These are phyloP conservation scores for Eumeta japonica DNA, from an alignment of 1,140 invertebrate species.

Conservation along the genomic window DNA sequence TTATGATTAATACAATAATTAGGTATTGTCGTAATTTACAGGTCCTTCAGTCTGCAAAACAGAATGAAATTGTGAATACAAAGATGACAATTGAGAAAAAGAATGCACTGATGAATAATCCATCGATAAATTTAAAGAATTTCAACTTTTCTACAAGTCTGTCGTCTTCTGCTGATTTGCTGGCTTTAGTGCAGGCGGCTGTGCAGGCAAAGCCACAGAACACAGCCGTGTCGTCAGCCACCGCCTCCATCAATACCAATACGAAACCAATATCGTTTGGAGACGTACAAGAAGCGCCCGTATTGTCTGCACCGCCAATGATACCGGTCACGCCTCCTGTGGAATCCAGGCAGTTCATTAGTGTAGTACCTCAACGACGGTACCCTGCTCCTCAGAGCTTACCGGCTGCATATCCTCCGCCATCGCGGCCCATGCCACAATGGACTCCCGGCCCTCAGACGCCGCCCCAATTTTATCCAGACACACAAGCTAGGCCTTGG, in stretches of 20 bases:
- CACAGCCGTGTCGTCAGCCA: constrained; percentile 8
- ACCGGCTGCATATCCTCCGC: too few species aligned
- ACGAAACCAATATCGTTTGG: constrained; percentile 36
- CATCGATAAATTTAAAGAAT: constrained; percentile 13
- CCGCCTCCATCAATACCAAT: constrained; percentile 15
- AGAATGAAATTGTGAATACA: constrained; percentile 20
- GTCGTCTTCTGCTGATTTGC: constrained; percentile 33
- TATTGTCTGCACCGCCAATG: too few species aligned
- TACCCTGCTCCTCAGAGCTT: too few species aligned
- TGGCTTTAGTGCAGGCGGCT: constrained; percentile 40
- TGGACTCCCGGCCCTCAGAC: too few species aligned
- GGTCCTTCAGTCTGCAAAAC: constrained; percentile 41
- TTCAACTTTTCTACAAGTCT: too few species aligned
- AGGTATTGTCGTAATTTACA: too few species aligned
- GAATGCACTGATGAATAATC: neutral
- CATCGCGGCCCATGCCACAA: too few species aligned
- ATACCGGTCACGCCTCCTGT: too few species aligned
- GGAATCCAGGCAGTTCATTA: too few species aligned
- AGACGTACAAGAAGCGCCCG: constrained; percentile 21
- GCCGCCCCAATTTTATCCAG: too few species aligned
- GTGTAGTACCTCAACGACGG: too few species aligned
- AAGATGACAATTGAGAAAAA: neutral
- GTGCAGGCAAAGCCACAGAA: constrained; percentile 17
- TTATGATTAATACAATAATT: neutral
- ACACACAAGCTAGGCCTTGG: too few species aligned